Evolutionary conservation across 1,140 invertebrate species (phyloP), one percentile per base, ranked within the genome.

Genomic region (Brachionus angularis): DNA sequence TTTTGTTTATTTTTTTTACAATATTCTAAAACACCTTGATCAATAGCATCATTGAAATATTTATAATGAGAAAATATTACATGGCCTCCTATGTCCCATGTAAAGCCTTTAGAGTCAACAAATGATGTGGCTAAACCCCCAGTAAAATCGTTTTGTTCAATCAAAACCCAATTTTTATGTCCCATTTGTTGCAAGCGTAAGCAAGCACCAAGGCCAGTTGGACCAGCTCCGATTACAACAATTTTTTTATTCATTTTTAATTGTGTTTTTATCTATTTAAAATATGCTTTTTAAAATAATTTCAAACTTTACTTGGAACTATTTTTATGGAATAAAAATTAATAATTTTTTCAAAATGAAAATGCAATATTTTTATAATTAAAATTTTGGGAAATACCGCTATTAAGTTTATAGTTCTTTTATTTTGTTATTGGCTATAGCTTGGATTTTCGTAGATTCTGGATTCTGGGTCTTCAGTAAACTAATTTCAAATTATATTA

Each of bases 51-150:
- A 34, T 12, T 42, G 5, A 61, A 61, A 42, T 42, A 61, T 25
- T 39, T 12, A 42, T 61, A 61, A 34, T 61, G 55, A 5, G 55
- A 61, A 71, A 78, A 78, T 21, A 77, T 78, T 46, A 78, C 79
- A 61, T 78, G 77, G 23, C 76, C 77, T 36, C 76, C 77, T 77
- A 78, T 79, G 34, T 78, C 77, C 77, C 77, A 78, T n/a, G 78
- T 73, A 73, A 78, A 78, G 21, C 77, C 77, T 21, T 77, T 74
- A 12, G 77, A 72, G 70, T 78, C 77, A n/a, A 33, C 72, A 14
- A 79, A 75, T 16, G 77, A 77, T 31, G 76, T 73, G 1, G 77
- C 78, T 10, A 78, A 72, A 61, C 77, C 77, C 23, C 77, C 77
- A 44, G 77, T 72, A 42, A 74, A 73, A 2, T 75, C 34, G 5